These are phyloP conservation scores for Panagrolaimus sp. DNA, from an alignment of 1,140 invertebrate genomes.

Conservation along the genomic window DNA sequence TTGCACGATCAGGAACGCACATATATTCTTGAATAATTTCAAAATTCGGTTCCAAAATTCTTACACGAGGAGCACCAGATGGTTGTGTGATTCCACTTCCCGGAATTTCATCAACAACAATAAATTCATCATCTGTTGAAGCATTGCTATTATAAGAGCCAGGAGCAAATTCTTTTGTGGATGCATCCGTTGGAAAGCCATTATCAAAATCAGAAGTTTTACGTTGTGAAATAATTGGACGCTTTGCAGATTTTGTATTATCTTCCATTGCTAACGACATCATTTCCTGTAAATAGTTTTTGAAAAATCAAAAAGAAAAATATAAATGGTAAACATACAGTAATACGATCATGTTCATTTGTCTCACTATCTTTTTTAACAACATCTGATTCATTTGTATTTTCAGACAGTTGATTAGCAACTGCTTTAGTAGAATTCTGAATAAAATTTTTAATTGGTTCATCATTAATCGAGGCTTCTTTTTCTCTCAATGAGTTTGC, in stretches of 20 bases:
- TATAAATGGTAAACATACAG: no score
- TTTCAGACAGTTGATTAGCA: no score
- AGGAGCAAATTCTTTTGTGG: neutral
- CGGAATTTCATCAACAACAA: slow-evolving; percentile 31
- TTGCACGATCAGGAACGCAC: slow-evolving; percentile 6
- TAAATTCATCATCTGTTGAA: slow-evolving; percentile 35
- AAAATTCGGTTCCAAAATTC: slow-evolving; percentile 9
- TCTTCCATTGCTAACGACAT: slow-evolving; percentile 8
- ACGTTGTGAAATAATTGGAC: neutral
- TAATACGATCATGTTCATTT: no score
- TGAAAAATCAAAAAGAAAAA: no score
- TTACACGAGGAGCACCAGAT: slow-evolving; percentile 24
- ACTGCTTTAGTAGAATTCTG: neutral
- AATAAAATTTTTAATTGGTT: neutral
- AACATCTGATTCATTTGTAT: no score
- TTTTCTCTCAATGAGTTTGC: neutral
- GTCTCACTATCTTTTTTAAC: no score
- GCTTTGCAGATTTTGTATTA: neutral
- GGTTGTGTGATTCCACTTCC: slow-evolving; percentile 15
- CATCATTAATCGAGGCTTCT: neutral
- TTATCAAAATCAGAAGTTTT: neutral
- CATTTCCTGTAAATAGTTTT: neutral
- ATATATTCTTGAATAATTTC: slow-evolving; percentile 15
- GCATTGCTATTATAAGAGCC: neutral
- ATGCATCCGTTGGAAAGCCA: neutral